A percentile compares a stretch with the other conserved stretches of the same genome.
Evolutionary conservation across 2,888 invertebrate genomes (phyloP).

Genomic region (Criorhina ranunculi): DNA sequence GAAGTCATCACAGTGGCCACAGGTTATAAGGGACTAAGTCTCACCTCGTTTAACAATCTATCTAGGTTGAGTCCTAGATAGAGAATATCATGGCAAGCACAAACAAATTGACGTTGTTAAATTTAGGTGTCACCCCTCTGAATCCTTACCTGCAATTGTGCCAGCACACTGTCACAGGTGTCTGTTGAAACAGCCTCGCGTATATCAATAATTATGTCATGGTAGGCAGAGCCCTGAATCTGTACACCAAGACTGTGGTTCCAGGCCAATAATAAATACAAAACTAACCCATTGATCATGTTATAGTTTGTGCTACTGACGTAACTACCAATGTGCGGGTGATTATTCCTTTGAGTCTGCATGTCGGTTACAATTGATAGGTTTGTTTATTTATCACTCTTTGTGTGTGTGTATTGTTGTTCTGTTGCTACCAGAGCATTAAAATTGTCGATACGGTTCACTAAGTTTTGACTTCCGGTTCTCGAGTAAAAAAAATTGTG

Average conservation of each 20-base stretch:
- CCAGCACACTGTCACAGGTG: constrained; percentile 34
- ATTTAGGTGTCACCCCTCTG: too few relatives aligned
- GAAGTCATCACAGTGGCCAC: too few relatives aligned
- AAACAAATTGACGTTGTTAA: too few relatives aligned
- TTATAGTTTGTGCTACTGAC: not conserved
- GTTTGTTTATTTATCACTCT: not conserved
- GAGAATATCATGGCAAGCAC: too few relatives aligned
- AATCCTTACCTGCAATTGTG: constrained; percentile 62
- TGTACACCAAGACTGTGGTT: not conserved
- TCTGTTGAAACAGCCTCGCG: constrained; percentile 51
- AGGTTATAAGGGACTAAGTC: too few relatives aligned
- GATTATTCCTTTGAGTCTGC: not conserved
- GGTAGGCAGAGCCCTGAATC: constrained; percentile 50
- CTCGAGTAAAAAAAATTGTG: not conserved
- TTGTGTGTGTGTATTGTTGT: not conserved
- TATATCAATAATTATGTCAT: constrained; percentile 67
- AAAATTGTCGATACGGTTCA: constrained; percentile 41
- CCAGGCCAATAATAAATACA: not conserved
- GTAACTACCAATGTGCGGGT: not conserved
- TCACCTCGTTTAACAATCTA: too few relatives aligned
- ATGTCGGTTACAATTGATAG: not conserved
- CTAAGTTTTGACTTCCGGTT: constrained; percentile 35
- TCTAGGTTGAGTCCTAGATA: too few relatives aligned
- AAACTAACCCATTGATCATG: not conserved
- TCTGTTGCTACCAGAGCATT: not conserved